Evolutionary conservation across 2,113 vertebrate genomes (phyloP).

Genomic region (Serilophus lunatus): DNA sequence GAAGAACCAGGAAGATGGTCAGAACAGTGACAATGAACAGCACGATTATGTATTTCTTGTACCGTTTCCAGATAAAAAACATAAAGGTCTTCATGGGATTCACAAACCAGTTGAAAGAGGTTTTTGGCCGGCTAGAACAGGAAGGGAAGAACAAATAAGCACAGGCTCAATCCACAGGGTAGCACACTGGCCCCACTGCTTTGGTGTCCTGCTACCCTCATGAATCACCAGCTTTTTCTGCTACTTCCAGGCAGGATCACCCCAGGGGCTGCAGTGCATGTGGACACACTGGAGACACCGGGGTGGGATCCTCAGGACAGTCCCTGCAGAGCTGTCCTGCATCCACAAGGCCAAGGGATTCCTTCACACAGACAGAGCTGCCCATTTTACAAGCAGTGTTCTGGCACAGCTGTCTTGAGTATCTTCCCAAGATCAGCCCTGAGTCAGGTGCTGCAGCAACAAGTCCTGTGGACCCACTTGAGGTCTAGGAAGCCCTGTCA

Average conservation of each 20-base stretch:
- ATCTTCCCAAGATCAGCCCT: background rate
- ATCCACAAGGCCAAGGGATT: rapidly evolving
- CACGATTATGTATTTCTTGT: conserved; percentile 86
- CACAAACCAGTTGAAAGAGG: conserved; percentile 90
- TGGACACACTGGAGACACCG: rapidly evolving
- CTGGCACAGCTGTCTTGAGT: background rate
- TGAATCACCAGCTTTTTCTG: background rate
- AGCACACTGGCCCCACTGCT: background rate
- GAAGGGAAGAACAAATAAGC: background rate
- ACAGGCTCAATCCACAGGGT: background rate
- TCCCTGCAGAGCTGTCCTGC: background rate
- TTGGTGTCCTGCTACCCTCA: background rate
- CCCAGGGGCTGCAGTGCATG: background rate
- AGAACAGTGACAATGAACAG: conserved; percentile 78
- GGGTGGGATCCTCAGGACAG: background rate
- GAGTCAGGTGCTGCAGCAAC: background rate
- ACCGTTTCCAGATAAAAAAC: conserved; percentile 90
- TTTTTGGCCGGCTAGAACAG: conserved; percentile 84
- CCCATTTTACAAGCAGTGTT: background rate
- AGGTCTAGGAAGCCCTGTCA: background rate
- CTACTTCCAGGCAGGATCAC: background rate
- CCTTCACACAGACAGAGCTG: background rate
- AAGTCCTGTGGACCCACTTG: background rate
- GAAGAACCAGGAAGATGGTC: conserved; percentile 82
- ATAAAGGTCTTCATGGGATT: conserved; percentile 92